Evolutionary conservation across 2,888 invertebrate genomes (phyloP).

Genomic region (Serripes groenlandicus): DNA sequence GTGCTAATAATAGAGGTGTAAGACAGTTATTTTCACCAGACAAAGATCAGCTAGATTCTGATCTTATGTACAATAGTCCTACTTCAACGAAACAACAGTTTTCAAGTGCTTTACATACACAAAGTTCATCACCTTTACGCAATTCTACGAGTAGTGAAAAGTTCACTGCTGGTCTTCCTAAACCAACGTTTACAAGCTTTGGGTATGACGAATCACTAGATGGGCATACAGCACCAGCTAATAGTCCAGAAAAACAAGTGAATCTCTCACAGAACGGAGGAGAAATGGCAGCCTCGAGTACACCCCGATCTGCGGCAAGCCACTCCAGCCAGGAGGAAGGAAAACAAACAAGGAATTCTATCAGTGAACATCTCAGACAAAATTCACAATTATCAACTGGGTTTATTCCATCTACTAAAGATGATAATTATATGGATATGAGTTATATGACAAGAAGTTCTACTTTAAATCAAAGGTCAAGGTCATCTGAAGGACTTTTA

Average conservation of each 20-base stretch:
- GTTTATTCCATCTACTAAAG: slow-evolving; percentile 47
- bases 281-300: slow-evolving; percentile 39
- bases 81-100: background rate
- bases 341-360: slow-evolving; percentile 2
- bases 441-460: slow-evolving; percentile 21
- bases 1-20: slow-evolving; percentile 19
- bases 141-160: slow-evolving; percentile 62
- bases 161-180: slow-evolving; percentile 36
- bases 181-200: slow-evolving; percentile 74
- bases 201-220: slow-evolving; percentile 62
- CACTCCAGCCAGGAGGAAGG: slow-evolving; percentile 31
- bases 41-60: background rate
- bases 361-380: slow-evolving; percentile 31
- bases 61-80: background rate
- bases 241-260: slow-evolving; percentile 37
- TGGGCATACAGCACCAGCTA: slow-evolving; percentile 23
- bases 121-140: slow-evolving; percentile 22
- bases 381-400: slow-evolving; percentile 55
- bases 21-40: slow-evolving; percentile 12
- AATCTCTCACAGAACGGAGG: slow-evolving; percentile 1
- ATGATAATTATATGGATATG: slow-evolving; percentile 60
- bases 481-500: slow-evolving; percentile 60
- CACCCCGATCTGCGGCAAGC: slow-evolving; percentile 21
- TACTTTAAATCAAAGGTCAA: slow-evolving; percentile 43
- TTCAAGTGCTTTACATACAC: background rate